Base-by-base conservation (phyloP, 2,113 vertebrate species). In the Synodontis membranacea region DNA sequence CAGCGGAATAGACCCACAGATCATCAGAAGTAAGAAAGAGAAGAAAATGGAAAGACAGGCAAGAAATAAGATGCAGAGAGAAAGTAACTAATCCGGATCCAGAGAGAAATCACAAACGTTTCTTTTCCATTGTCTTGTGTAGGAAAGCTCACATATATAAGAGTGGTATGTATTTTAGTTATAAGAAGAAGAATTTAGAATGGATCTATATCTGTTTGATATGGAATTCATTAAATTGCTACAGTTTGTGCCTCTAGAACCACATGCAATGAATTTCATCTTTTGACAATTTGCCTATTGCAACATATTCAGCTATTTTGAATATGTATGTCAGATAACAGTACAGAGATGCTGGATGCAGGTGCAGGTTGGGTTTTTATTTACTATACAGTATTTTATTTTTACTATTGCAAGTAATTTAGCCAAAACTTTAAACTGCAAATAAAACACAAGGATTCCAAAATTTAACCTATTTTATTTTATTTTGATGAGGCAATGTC, bases 1-100 rank as follows among this genome's bases (percentile, higher is more conserved):
- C 86, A 68, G 85, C 66, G 84, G 76, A 76, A 48, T 82, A 76
- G 37, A 78, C 4, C 76, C 25, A 86, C 79, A 78, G 7, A 83
- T 54, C 31, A 80, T 56, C n/a, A 80, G 52, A 80, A 76, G 28
- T 54, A 44, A 34, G 19, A 50, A 52, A 76, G 58, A 76, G 46
- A 81, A 72, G 31, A 50, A 37, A 64, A 15, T 44, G 84, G 19
- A 39, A 54, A 80, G 44, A 58, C 60, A 50, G 64, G 15, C 68
- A 72, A 75, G n/a, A 28, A 50, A 80, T 28, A 72, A 62, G 44
- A 64, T 62, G 82, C 31, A 78, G 75, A 34, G 50, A 34, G 7
- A 4, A 50, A 52, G 68, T 15, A 83, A 44, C 44, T 83, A 28
- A 68, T 68, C 39, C 37, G 21, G 31, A 52, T 83, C 46, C 52